Evolutionary conservation across 2,797 vertebrate genomes (phyloP), one percentile per base, ranked within the genome.

Genomic region (Sebastes nivosus): DNA sequence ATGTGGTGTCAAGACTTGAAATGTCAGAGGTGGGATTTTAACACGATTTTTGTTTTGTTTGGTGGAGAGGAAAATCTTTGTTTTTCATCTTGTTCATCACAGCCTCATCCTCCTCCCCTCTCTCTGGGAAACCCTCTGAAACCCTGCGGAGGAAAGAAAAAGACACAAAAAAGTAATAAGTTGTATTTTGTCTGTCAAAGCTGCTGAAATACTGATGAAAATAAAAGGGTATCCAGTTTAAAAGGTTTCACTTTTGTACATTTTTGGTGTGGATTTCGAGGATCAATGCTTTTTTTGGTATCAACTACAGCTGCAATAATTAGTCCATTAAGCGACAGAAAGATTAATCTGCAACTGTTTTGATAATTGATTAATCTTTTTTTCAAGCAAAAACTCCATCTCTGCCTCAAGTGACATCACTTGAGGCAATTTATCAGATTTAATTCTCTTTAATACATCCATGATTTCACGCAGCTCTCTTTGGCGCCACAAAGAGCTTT

Each of bases 201-300:
- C 95, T 95, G 94, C 95, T 95, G 89, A 92, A 92, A 88, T 87
- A 86, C 78, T 89, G 83, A 92, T 81, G 80, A 91, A 75, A 94
- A 93, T 90, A 89, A 95, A 89, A 92, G 14, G 42, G 42, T 87
- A 69, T 89, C 68, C 20, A 65, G 78, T 84, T 88, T 82, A 74
- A 83, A 38, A 34, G 12, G 29, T 63, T 80, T 79, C 11, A 32
- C 16, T 4, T 69, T 68, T 64, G 52, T 5, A 12, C 8, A 20
- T 24, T 77, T 68, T 13, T 32, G 27, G 16, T 60, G 27, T n/a
- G 18, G 18, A 52, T 52, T 50, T 52, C 16, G 16, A 46, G 14
- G 42, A 52, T 18, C 13, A 1, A 0, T n/a, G 0, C 13, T 30
- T 67, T 8, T 66, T 10, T 67, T n/a, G 2, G 6, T 3, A 13